Conservation (phyloP, 2,797 vertebrate species). For the Enteromius thamalakanensis region DNA sequence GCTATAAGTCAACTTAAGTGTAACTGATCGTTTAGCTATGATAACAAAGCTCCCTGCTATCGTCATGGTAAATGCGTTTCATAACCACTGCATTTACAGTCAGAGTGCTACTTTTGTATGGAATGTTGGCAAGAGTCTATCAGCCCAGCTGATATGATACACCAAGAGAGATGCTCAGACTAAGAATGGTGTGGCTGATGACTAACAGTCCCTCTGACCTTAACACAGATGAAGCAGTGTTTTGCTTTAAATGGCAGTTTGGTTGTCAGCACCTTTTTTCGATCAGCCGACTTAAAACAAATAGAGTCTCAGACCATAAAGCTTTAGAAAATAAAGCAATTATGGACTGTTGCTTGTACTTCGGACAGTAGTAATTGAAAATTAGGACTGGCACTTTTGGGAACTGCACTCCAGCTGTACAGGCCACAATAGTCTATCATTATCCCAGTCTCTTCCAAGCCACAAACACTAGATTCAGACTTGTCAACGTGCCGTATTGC, state of each 20-base stretch:
- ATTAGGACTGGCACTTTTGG: slow-evolving; percentile 28
- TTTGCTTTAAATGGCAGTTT: slow-evolving; percentile 23
- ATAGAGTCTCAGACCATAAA: background rate
- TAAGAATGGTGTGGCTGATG: slow-evolving; percentile 40
- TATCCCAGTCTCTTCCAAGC: slow-evolving; percentile 18
- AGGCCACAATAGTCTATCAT: slow-evolving; percentile 29
- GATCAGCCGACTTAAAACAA: background rate
- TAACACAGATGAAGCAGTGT: background rate
- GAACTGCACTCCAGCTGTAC: slow-evolving; percentile 28
- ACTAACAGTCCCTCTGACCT: slow-evolving; percentile 25
- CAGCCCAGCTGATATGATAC: slow-evolving; percentile 37
- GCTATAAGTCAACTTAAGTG: background rate
- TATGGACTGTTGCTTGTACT: slow-evolving; percentile 35
- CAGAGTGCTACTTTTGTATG: slow-evolving; percentile 8
- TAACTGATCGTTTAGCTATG: background rate
- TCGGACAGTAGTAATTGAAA: slow-evolving; percentile 25
- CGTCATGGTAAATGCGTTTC: background rate
- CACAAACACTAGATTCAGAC: slow-evolving; percentile 39
- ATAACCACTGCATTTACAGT: background rate
- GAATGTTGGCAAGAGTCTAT: slow-evolving; percentile 30
- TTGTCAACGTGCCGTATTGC: slow-evolving; percentile 17
- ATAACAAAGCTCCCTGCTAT: background rate
- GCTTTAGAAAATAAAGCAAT: slow-evolving; percentile 28
- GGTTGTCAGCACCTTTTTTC: slow-evolving; percentile 24
- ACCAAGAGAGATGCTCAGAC: slow-evolving; percentile 21